phyloP scores from a whole-genome alignment of 2,888 invertebrate species.

The Octonoba sinensis region DNA sequence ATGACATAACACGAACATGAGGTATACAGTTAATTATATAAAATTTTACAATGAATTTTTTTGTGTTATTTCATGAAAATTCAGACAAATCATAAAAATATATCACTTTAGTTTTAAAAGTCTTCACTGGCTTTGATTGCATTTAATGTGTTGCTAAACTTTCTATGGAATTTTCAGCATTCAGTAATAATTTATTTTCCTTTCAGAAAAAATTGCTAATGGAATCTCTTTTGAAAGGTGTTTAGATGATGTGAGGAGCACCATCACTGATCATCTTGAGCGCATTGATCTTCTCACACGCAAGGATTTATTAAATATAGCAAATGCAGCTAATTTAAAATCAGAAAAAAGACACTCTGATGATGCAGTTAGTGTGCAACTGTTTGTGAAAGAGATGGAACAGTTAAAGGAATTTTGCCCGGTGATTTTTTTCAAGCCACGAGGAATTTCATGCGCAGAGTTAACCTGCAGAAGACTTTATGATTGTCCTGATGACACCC shows the following conservation, averaged over 20 bases:
- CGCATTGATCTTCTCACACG: background rate
- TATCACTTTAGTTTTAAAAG: too few relatives aligned
- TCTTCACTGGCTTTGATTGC: too few relatives aligned
- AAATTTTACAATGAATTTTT: too few relatives aligned
- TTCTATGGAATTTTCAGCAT: background rate
- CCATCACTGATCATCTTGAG: background rate
- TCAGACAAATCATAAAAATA: too few relatives aligned
- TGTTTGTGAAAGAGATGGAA: slow-evolving; percentile 9
- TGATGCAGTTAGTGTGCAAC: slow-evolving; percentile 10
- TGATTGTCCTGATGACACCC: slow-evolving; percentile 37
- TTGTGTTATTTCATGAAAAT: too few relatives aligned
- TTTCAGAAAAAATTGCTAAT: slow-evolving; percentile 11
- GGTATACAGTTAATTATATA: too few relatives aligned
- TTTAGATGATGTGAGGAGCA: slow-evolving; percentile 21
- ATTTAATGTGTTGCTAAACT: too few relatives aligned
- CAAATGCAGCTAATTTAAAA: background rate
- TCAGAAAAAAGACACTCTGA: background rate
- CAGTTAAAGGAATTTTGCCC: background rate
- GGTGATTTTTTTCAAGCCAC: slow-evolving; percentile 16
- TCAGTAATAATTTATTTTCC: background rate
- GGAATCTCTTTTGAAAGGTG: slow-evolving; percentile 5
- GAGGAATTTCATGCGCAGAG: background rate
- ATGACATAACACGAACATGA: too few relatives aligned
- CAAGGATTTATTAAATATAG: slow-evolving; percentile 21
- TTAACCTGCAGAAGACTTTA: slow-evolving; percentile 9